These are phyloP conservation scores for Limanda limanda DNA, from an alignment of 2,113 vertebrate genomes.

Conservation along the genomic window DNA sequence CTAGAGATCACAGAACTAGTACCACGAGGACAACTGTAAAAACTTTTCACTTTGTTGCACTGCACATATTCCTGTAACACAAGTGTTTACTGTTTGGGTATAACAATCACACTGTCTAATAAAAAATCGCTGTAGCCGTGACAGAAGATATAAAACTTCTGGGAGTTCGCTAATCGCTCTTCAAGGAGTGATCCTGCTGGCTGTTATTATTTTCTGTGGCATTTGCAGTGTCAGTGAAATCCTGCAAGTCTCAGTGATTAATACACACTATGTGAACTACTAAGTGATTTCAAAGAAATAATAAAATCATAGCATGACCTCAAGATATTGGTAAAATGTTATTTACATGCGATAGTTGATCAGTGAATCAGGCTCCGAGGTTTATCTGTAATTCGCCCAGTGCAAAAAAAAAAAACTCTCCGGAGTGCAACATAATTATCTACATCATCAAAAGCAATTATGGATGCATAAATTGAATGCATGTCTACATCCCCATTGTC, in stretches of 20 bases:
- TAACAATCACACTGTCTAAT: background rate
- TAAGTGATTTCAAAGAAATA: slow-evolving; percentile 21
- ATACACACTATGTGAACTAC: slow-evolving; percentile 4
- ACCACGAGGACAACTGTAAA: background rate
- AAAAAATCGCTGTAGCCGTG: background rate
- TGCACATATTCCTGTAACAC: background rate
- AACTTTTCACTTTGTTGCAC: background rate
- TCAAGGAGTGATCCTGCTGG: slow-evolving; percentile 6
- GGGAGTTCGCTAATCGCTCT: background rate
- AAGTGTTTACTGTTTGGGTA: background rate
- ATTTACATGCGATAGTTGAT: slow-evolving; percentile 40
- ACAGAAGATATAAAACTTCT: background rate
- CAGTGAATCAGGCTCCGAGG: slow-evolving; percentile 32
- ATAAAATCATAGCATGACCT: background rate
- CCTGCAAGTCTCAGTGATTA: slow-evolving; percentile 3
- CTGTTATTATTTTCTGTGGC: slow-evolving; percentile 4
- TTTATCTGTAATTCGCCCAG: slow-evolving; percentile 44
- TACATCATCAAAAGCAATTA: slow-evolving; percentile 81
- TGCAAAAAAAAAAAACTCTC: slow-evolving; percentile 45
- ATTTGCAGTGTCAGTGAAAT: slow-evolving; percentile 2
- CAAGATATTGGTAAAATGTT: slow-evolving; percentile 28
- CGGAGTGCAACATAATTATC: slow-evolving; percentile 77
- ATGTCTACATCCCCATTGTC: slow-evolving; percentile 77
- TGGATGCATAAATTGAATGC: slow-evolving; percentile 78
- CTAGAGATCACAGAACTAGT: too few relatives aligned